Evolutionary conservation across 30 jellyfish, hydroid and myxozoan species (phyloP), one percentile per base, ranked within the genome.

Genomic region (Pelagia noctiluca): DNA sequence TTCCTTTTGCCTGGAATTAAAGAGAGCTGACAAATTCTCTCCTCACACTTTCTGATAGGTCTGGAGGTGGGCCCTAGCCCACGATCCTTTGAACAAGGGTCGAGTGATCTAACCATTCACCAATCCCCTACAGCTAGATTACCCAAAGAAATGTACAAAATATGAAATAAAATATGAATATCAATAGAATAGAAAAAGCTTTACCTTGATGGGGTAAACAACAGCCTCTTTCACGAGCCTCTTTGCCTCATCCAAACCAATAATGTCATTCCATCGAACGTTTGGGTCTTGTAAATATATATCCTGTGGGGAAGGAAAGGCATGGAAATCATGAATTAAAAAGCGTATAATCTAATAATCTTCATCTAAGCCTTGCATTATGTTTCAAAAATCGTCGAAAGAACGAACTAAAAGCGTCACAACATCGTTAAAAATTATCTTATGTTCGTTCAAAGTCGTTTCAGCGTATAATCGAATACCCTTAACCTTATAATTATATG

Each of bases 141-240:
- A 23, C 76, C n/a, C 76, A 2, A 19, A 30, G 2, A 34, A 23
- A 63, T 63, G 60, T 23, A n/a, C n/a, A n/a, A n/a, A 18, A 63
- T 63, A 16, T 63, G 76, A 63, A 18, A 36, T 8, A 38, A 12
- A 71, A 42, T 18, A 10, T n/a, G 47, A 71, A 36, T 1, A 67
- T 66, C 23, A 2, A 4, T 21, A 23, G 10, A 24, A 22, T 19
- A 18, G 0, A 3, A 3, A 0, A 0, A 63, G 25, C 18, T 29
- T 31, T 68, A 91, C 98, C 83, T 83, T 91, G 71, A 91, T 91
- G 32, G 98, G 98, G 53, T 91, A 91, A 36, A 91, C 98, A 63
- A 91, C 98, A 3, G 98, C 90, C 73, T 91, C 98, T 74, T 91
- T 91, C 2, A 91, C 98, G 49, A 91, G 77, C 31, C 98, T 87